phyloP scores from a whole-genome alignment of 2,797 vertebrate species.

The Masticophis lateralis region DNA sequence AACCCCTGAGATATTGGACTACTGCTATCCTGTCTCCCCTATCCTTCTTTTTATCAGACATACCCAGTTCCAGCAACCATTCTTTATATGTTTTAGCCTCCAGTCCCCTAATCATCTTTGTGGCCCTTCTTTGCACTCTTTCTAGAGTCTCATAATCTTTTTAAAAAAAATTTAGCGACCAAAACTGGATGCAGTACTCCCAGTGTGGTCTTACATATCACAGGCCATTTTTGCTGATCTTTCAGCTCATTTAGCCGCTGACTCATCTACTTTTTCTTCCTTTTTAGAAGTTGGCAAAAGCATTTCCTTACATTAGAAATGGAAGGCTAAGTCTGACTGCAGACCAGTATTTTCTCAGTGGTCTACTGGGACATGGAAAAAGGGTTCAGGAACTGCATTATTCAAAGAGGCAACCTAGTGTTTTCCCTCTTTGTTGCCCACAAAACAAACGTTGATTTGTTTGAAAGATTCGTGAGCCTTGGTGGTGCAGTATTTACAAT shows the following conservation, averaged over 20 bases:
- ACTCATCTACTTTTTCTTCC: background rate
- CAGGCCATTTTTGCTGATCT: background rate
- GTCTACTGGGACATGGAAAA: fast-evolving
- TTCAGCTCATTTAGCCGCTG: background rate
- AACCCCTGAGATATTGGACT: fast-evolving
- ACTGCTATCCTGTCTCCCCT: background rate
- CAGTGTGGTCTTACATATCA: background rate
- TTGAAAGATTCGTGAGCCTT: background rate
- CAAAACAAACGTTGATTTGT: background rate
- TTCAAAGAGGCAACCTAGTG: background rate
- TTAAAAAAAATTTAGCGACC: background rate
- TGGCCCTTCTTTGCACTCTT: background rate
- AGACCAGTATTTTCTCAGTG: background rate
- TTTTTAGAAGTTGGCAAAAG: background rate
- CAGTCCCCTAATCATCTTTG: background rate
- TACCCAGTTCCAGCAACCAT: fast-evolving
- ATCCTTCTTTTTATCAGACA: background rate
- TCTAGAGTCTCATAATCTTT: background rate
- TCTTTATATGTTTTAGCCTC: background rate
- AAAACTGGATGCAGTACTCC: background rate
- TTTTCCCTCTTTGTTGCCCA: background rate
- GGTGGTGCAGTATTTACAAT: background rate
- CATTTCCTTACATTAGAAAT: background rate
- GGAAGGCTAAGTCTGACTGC: background rate
- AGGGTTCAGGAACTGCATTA: background rate